These are phyloP conservation scores for Megaceryle maxima DNA, from an alignment of 2,113 vertebrate genomes.

Conservation along the genomic window DNA sequence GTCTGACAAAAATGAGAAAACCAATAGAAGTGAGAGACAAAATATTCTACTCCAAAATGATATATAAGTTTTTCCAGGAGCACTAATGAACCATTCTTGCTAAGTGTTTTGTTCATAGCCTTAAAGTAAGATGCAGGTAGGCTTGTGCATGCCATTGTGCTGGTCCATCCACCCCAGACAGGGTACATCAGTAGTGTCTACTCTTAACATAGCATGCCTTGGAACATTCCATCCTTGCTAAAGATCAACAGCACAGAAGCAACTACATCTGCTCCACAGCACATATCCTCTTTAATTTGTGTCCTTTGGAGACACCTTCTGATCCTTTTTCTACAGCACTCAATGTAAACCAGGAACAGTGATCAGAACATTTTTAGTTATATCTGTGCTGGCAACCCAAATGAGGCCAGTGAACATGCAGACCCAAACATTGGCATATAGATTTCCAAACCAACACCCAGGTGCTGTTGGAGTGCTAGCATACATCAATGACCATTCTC, in stretches of 20 bases:
- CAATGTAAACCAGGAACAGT: background rate
- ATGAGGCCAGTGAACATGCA: background rate
- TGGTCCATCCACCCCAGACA: background rate
- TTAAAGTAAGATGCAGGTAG: background rate
- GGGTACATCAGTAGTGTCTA: background rate
- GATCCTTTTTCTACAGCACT: background rate
- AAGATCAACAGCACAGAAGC: background rate
- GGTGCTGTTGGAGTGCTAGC: background rate
- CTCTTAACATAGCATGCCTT: background rate
- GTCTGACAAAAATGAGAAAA: background rate
- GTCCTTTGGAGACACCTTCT: background rate
- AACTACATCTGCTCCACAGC: background rate
- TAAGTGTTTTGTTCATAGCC: background rate
- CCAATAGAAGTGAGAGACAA: background rate
- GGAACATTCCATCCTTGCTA: background rate
- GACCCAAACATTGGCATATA: too few species aligned
- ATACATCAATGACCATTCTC: background rate
- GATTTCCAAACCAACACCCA: background rate
- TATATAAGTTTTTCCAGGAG: background rate
- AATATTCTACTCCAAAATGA: background rate
- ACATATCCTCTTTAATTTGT: background rate
- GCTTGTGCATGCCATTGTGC: background rate
- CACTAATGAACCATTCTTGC: background rate
- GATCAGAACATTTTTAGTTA: background rate
- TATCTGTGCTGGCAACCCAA: background rate